Percentiles rank a stretch among this genome's conserved stretches.
phyloP scores from a whole-genome alignment of 2,113 vertebrate genomes.

The Butorides virescens region DNA sequence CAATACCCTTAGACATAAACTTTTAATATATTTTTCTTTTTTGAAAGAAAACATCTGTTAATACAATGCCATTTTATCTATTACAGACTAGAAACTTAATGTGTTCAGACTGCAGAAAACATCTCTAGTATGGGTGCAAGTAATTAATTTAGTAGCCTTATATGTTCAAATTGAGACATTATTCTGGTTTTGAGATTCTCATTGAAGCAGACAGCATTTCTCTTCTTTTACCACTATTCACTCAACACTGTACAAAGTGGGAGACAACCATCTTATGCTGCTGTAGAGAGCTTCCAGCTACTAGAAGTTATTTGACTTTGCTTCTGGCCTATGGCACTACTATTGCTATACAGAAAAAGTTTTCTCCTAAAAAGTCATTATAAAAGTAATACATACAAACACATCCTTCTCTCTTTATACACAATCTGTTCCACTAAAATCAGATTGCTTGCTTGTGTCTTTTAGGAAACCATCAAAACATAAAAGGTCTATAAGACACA shows the following conservation, averaged over 20 bases:
- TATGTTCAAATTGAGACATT: neutral
- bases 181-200: neutral
- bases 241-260: neutral
- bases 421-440: neutral
- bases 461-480: neutral
- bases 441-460: neutral
- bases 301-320: neutral
- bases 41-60: neutral
- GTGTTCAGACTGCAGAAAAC: neutral
- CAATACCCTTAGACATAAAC: neutral
- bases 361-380: neutral
- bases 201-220: neutral
- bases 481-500: neutral
- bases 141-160: neutral
- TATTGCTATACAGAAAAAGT: neutral
- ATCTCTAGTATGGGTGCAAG: neutral
- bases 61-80: neutral
- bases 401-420: neutral
- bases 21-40: neutral
- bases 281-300: neutral
- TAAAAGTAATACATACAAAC: neutral
- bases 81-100: neutral
- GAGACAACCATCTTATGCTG: neutral
- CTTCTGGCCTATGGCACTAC: neutral
- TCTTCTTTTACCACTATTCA: neutral